Percentiles rank a stretch among this genome's conserved stretches.
phyloP scores from a whole-genome alignment of 1,140 invertebrate species.

The Paraescarpia echinospica region DNA sequence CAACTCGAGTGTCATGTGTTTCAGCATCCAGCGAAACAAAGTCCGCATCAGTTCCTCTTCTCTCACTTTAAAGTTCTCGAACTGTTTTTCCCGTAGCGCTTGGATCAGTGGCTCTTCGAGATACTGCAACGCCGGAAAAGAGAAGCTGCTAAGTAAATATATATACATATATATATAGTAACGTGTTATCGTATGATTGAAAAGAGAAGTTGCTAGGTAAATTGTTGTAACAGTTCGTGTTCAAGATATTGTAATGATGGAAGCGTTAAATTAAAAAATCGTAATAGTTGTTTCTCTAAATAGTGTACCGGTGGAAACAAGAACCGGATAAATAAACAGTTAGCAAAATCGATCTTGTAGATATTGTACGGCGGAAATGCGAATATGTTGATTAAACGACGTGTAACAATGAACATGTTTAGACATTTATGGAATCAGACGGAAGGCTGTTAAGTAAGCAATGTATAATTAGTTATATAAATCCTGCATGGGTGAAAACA shows the following conservation, averaged over 20 bases:
- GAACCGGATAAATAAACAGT: too few species aligned
- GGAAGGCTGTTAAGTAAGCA: too few species aligned
- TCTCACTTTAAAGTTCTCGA: not conserved
- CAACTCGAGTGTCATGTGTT: not conserved
- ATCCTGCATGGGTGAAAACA: too few species aligned
- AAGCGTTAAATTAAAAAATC: not conserved
- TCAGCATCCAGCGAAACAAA: not conserved
- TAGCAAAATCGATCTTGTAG: not conserved
- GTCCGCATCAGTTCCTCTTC: constrained; percentile 19
- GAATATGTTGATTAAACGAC: not conserved
- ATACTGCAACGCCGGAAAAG: not conserved
- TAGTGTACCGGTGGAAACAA: not conserved
- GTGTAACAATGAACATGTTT: too few species aligned
- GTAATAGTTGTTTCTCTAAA: not conserved
- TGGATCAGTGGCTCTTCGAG: constrained; percentile 12
- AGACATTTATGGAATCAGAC: too few species aligned
- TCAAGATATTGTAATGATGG: too few species aligned
- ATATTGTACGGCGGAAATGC: not conserved
- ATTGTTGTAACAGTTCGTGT: too few species aligned
- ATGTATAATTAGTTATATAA: too few species aligned
- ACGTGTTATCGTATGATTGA: too few species aligned
- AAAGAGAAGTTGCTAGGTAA: too few species aligned
- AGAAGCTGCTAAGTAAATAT: too few species aligned
- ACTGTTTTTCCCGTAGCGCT: constrained; percentile 9
- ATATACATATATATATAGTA: too few species aligned